Evolutionary conservation across 2,888 invertebrate species (phyloP).

Genomic region (Coelinius sp.): DNA sequence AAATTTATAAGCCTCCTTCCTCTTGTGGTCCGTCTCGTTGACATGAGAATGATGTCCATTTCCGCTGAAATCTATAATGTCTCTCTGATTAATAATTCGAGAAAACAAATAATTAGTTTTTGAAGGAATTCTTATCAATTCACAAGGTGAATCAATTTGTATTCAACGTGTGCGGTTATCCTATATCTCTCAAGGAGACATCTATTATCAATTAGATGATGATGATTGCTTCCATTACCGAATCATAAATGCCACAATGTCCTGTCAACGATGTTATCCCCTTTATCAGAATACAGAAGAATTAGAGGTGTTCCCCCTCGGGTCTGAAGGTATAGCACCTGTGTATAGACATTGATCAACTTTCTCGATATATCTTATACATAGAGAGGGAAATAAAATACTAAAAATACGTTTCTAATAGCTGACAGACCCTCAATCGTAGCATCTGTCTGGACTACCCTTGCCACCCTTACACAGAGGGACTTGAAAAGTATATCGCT

Average conservation of each 20-base stretch:
- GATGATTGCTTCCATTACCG: not conserved
- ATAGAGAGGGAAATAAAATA: not conserved
- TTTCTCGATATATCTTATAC: not conserved
- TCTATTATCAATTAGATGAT: not conserved
- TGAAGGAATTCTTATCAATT: no score
- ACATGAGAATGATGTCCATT: no score
- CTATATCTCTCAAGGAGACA: not conserved
- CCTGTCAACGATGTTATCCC: not conserved
- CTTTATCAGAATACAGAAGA: not conserved
- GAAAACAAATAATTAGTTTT: no score
- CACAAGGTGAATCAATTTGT: no score
- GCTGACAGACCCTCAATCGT: constrained; percentile 9
- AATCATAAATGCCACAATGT: not conserved
- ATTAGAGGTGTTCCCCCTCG: not conserved
- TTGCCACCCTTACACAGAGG: constrained; percentile 17
- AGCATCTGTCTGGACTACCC: constrained; percentile 41
- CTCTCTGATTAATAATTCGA: no score
- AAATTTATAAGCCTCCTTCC: no score
- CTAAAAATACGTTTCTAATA: constrained; percentile 6
- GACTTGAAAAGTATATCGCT: constrained; percentile 39
- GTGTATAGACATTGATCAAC: constrained; percentile 4
- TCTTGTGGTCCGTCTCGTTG: no score
- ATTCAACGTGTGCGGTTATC: not conserved
- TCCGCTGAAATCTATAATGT: no score
- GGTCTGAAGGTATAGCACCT: not conserved